A percentile compares a stretch with the other conserved stretches of the same genome.
phyloP scores from a whole-genome alignment of 2,797 vertebrate species.

The Pampus argenteus region DNA sequence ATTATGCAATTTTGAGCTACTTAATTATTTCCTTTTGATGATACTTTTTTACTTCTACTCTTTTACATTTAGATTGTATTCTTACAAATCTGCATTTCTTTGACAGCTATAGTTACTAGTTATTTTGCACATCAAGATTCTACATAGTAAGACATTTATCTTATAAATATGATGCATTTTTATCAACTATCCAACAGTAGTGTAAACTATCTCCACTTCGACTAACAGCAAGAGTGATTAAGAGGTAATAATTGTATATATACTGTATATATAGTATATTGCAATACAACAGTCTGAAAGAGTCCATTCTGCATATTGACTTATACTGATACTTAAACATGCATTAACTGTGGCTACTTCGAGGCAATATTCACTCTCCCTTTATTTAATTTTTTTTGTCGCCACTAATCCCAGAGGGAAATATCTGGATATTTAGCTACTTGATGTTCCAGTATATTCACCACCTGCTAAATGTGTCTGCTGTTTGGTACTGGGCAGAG shows the following conservation, averaged over 20 bases:
- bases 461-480: no score
- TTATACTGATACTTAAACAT: background rate
- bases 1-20: background rate
- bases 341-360: background rate
- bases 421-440: no score
- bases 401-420: no score
- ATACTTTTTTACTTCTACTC: background rate
- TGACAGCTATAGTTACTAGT: background rate
- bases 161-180: background rate
- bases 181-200: background rate
- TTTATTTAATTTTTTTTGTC: no score
- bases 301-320: background rate
- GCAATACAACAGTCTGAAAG: background rate
- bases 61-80: background rate
- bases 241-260: background rate
- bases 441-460: no score
- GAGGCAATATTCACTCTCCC: no score
- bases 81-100: no score
- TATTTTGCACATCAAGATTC: background rate
- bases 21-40: background rate
- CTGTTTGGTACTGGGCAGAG: background rate
- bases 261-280: background rate
- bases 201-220: background rate
- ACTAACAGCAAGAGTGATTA: background rate
- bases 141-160: background rate